These are phyloP conservation scores for Aleadryas rufinucha DNA, from an alignment of 2,113 vertebrate species.

Conservation along the genomic window DNA sequence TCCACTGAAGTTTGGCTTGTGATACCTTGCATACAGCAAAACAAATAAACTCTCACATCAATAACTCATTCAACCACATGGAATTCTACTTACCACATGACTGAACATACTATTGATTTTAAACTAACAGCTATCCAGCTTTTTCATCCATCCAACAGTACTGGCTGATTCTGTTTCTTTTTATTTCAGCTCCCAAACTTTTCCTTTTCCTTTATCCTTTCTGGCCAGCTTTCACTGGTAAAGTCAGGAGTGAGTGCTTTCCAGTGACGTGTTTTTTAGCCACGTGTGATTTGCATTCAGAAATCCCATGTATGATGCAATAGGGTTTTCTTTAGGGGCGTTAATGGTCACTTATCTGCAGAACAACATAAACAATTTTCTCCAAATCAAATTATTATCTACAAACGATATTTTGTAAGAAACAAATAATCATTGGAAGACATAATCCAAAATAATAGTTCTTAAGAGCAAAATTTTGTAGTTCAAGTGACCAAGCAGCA, in stretches of 20 bases:
- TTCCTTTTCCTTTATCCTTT: background rate
- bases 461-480: background rate
- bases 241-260: background rate
- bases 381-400: background rate
- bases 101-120: conserved; percentile 49
- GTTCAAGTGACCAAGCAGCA: background rate
- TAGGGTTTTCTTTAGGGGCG: rapidly evolving
- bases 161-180: background rate
- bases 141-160: background rate
- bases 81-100: conserved; percentile 42
- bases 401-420: background rate
- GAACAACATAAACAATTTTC: background rate
- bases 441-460: background rate
- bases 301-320: background rate
- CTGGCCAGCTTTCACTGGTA: background rate
- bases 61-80: conserved; percentile 42
- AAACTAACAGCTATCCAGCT: background rate
- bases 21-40: conserved; percentile 37
- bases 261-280: background rate
- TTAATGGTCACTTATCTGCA: background rate
- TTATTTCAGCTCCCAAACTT: background rate
- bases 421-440: background rate
- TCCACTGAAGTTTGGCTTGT: background rate
- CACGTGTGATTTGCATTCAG: rapidly evolving
- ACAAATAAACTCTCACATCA: conserved; percentile 54